A percentile compares a stretch with the other conserved stretches of the same genome.
Conservation (phyloP, 2,113 vertebrate genomes). For the Stigmatopora argus region DNA sequence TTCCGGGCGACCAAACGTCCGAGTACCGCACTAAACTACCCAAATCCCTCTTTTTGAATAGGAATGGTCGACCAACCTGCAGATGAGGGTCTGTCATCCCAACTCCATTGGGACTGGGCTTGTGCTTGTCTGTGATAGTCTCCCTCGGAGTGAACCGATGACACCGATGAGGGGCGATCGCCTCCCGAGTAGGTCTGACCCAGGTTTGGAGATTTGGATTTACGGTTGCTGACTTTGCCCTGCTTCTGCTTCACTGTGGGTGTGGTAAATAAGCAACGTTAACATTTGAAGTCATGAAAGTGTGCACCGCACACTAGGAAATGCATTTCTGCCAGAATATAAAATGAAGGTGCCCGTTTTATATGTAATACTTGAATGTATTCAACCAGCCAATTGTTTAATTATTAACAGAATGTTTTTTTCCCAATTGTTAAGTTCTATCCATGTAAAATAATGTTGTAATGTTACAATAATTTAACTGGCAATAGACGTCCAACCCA, state of each 20-base stretch:
- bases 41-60: no score
- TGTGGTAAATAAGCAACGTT: slow-evolving; percentile 8
- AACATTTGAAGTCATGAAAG: not conserved
- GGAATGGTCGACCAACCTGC: slow-evolving; percentile 73
- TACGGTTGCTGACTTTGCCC: slow-evolving; percentile 82
- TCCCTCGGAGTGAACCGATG: slow-evolving; percentile 95
- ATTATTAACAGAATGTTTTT: no score
- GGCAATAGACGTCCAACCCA: no score
- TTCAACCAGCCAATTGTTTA: no score
- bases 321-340: not conserved
- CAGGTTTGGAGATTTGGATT: slow-evolving; percentile 91
- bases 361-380: no score
- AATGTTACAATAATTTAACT: no score
- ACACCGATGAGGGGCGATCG: slow-evolving; percentile 91
- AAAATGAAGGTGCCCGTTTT: no score
- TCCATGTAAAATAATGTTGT: no score
- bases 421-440: no score
- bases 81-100: slow-evolving; percentile 93
- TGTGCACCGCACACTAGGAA: not conserved
- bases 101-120: slow-evolving; percentile 78
- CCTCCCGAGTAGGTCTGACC: slow-evolving; percentile 82
- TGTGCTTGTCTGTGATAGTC: slow-evolving; percentile 92
- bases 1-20: no score
- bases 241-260: slow-evolving; percentile 83
- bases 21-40: no score